Base-by-base conservation (phyloP, 2,797 vertebrate genomes). In the Prunella strophiata region DNA sequence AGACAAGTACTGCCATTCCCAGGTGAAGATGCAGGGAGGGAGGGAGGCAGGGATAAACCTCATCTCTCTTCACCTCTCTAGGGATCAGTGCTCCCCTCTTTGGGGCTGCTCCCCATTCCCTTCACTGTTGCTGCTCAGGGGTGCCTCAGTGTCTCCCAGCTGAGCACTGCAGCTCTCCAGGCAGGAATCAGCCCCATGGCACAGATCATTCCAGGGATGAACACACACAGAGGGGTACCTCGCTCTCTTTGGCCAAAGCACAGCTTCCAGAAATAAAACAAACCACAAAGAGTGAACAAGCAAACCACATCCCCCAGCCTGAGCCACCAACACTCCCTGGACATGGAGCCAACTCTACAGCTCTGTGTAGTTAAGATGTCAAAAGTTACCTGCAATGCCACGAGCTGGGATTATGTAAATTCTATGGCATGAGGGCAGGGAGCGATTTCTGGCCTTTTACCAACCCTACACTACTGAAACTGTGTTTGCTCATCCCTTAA, bases 401-500 rank as follows among this genome's bases (percentile, higher is more conserved):
- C 0, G 0, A 40, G 21, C 47, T 45, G 21, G 47, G 58, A 80
- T 90, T 75, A 84, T n/a, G 20, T 27, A 94, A 92, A 91, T 85
- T 67, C 29, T 66, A 47, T 15, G 26, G n/a, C 45, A 72, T 66
- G 77, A 85, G 55, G 48, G 68, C 20, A 61, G 47, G 22, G 55
- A 88, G 16, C 1, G 1, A 89, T 85, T 92, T 59, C 65, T 34
- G 93, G 80, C 52, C 61, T 87, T 91, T 86, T 59, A 83, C 52
- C 5, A 6, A 54, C 57, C n/a, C 42, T 26, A 50, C 23, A 62
- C 87, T 73, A 36, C 74, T 83, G 94, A 89, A 96, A 96, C 88
- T 11, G 65, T 91, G 81, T 88, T 83, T 91, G 94, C 88, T 96
- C 91, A 93, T 92, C 79, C 74, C 47, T 94, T 68, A 62, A 87